A percentile compares a stretch with the other conserved stretches of the same genome.
Evolutionary conservation across 2,113 vertebrate genomes (phyloP).

Genomic region (Leptobrachium leishanense): DNA sequence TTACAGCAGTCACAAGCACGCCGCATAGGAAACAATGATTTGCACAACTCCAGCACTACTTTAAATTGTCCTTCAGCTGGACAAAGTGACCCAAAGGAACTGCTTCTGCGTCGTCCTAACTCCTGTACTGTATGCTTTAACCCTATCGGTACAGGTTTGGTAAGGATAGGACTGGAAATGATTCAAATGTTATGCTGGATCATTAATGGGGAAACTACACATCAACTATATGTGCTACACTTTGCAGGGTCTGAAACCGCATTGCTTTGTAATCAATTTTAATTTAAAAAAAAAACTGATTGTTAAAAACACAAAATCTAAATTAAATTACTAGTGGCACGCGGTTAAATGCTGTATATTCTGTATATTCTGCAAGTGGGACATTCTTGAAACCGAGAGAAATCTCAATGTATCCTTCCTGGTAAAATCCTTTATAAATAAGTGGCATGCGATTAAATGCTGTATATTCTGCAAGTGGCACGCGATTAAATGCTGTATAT

Average conservation of each 20-base stretch:
- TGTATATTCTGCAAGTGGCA: background rate
- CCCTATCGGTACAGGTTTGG: background rate
- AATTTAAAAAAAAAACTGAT: background rate
- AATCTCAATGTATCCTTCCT: too few relatives aligned
- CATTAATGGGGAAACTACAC: conserved; percentile 22
- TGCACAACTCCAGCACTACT: conserved; percentile 70
- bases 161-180: background rate
- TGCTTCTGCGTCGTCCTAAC: conserved; percentile 62
- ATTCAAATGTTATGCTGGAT: conserved; percentile 6
- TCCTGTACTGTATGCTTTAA: conserved; percentile 55
- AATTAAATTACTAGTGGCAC: background rate
- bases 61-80: conserved; percentile 77
- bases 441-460: background rate
- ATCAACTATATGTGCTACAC: conserved; percentile 4
- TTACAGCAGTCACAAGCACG: conserved; percentile 94
- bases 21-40: conserved; percentile 80
- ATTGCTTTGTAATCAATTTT: background rate
- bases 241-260: background rate
- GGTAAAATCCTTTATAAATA: background rate
- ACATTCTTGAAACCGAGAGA: too few relatives aligned
- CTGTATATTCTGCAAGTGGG: too few relatives aligned
- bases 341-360: too few relatives aligned
- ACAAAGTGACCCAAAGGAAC: conserved; percentile 64
- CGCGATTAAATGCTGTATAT: too few relatives aligned
- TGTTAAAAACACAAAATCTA: background rate